Evolutionary conservation across 2,113 vertebrate genomes (phyloP).

Genomic region (mouse (Mus musculus)): GRCm39 chr1:24296501-24297000

Average conservation of each 20-base stretch:
- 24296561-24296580: not conserved
- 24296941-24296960: constrained; percentile 39
- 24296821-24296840: constrained; percentile 74
- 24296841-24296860: constrained; percentile 67
- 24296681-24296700: not conserved
- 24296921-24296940: constrained; percentile 70
- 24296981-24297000: constrained; percentile 60
- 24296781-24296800: constrained; percentile 86
- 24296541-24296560: not conserved
- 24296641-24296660: not conserved
- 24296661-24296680: not conserved
- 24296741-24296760: constrained; percentile 36
- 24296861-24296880: constrained; percentile 74
- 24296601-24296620: not conserved
- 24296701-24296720: not conserved
- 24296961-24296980: constrained; percentile 62
- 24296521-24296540: constrained; percentile 22
- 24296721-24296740: not conserved
- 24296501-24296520: constrained; percentile 10
- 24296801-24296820: constrained; percentile 76
- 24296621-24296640: not conserved
- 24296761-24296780: constrained; percentile 79
- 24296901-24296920: constrained; percentile 76
- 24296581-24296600: not conserved
- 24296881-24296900: constrained; percentile 76